phyloP scores from a whole-genome alignment of 2,888 invertebrate species.

The Mesodorylaimus sp. region DNA sequence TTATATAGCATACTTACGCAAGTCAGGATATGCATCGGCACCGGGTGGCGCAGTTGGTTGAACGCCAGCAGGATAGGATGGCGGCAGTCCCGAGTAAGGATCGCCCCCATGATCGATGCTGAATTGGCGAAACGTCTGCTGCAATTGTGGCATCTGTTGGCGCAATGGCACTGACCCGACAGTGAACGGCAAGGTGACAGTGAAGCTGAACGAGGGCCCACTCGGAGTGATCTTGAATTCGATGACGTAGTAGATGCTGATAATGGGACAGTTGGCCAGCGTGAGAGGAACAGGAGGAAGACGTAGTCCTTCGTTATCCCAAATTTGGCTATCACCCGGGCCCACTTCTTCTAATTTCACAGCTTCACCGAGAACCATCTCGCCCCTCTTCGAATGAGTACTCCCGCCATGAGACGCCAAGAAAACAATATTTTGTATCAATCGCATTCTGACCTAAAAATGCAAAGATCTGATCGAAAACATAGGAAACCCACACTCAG shows the following conservation, averaged over 20 bases:
- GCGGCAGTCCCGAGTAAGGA: too few species aligned
- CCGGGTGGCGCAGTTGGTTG: too few species aligned
- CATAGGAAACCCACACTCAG: not conserved
- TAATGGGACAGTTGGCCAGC: not conserved
- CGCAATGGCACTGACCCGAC: slow-evolving; percentile 2
- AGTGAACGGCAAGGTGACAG: not conserved
- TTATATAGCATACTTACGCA: too few species aligned
- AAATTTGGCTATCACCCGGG: not conserved
- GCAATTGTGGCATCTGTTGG: too few species aligned
- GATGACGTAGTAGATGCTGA: not conserved
- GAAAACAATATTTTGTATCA: not conserved
- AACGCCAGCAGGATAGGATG: too few species aligned
- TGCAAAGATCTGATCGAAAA: not conserved
- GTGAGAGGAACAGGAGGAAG: not conserved
- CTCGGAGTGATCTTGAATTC: not conserved
- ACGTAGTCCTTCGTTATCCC: not conserved
- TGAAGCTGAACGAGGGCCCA: slow-evolving; percentile 2
- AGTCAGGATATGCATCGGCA: too few species aligned
- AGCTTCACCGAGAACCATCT: too few species aligned
- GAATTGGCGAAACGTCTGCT: too few species aligned
- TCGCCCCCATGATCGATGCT: too few species aligned
- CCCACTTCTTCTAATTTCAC: not conserved
- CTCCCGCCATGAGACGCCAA: too few species aligned
- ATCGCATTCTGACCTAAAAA: not conserved
- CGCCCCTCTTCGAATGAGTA: too few species aligned